Conservation (phyloP, 2,888 invertebrate genomes). For the Catocala fraxini region DNA sequence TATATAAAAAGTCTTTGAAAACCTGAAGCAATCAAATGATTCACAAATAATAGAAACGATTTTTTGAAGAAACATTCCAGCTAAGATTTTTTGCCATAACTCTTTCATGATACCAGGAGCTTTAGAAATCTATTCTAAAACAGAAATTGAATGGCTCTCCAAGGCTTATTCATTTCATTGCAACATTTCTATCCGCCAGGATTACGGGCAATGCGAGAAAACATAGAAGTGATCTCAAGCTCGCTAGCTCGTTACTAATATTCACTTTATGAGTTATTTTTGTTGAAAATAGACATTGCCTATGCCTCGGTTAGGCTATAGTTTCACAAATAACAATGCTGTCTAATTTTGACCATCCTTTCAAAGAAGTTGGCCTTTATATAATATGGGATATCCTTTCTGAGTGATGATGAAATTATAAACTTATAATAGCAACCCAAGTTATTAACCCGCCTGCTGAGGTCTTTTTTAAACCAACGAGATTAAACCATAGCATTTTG, state of each 20-base stretch:
- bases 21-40: background rate
- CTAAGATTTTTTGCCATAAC: background rate
- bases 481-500: too few species aligned
- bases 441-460: too few species aligned
- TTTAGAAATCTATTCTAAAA: conserved; percentile 7
- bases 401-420: too few species aligned
- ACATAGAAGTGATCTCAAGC: conserved; percentile 14
- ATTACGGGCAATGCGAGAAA: conserved; percentile 20
- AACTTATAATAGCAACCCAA: too few species aligned
- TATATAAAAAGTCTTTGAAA: too few species aligned
- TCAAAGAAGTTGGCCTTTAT: too few species aligned
- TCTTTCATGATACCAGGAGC: conserved; percentile 12
- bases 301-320: background rate
- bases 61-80: background rate
- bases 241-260: conserved; percentile 14
- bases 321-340: too few species aligned
- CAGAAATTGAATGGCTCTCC: conserved; percentile 18
- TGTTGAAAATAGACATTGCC: background rate
- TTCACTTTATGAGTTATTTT: conserved; percentile 2
- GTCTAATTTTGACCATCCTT: too few species aligned
- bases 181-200: conserved; percentile 11
- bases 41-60: background rate
- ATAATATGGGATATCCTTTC: too few species aligned
- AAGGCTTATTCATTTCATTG: conserved; percentile 23
- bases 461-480: too few species aligned